Evolutionary conservation across 2,113 vertebrate genomes (phyloP).

Genomic region (Haliaeetus leucogaster): DNA sequence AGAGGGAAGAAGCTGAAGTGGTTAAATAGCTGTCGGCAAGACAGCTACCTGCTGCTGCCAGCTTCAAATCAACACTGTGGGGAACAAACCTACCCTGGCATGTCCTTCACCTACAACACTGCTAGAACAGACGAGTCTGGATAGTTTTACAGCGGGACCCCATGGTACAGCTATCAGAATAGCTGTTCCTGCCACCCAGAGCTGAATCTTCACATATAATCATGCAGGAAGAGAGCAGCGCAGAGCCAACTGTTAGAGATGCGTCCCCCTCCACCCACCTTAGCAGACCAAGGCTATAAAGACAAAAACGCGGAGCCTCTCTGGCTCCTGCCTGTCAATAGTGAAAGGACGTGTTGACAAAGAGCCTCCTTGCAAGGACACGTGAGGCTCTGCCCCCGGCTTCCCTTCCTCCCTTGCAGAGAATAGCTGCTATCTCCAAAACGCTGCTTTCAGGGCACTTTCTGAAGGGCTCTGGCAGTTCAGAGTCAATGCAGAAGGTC

Average conservation of each 20-base stretch:
- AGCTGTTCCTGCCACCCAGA: background rate
- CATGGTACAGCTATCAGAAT: background rate
- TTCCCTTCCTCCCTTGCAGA: background rate
- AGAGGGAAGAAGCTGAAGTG: background rate
- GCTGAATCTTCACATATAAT: background rate
- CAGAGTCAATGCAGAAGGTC: background rate
- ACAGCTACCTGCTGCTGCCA: background rate
- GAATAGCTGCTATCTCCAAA: background rate
- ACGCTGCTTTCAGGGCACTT: background rate
- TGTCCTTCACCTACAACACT: background rate
- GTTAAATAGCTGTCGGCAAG: background rate
- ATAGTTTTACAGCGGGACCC: background rate
- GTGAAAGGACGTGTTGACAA: slow-evolving; percentile 19
- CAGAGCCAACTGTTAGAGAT: slow-evolving; percentile 11
- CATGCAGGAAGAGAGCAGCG: slow-evolving; percentile 40
- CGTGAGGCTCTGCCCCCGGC: slow-evolving; percentile 13
- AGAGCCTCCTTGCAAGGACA: slow-evolving; percentile 40
- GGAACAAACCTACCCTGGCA: background rate
- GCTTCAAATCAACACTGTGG: background rate
- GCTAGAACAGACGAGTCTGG: accelerated
- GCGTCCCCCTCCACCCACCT: slow-evolving; percentile 43
- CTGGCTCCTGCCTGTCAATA: background rate
- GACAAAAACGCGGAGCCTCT: slow-evolving; percentile 18
- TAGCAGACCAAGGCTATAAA: slow-evolving; percentile 42
- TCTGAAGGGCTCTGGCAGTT: background rate